phyloP scores from a whole-genome alignment of 2,797 vertebrate genomes.

The Hyperoplus lanceolatus region DNA sequence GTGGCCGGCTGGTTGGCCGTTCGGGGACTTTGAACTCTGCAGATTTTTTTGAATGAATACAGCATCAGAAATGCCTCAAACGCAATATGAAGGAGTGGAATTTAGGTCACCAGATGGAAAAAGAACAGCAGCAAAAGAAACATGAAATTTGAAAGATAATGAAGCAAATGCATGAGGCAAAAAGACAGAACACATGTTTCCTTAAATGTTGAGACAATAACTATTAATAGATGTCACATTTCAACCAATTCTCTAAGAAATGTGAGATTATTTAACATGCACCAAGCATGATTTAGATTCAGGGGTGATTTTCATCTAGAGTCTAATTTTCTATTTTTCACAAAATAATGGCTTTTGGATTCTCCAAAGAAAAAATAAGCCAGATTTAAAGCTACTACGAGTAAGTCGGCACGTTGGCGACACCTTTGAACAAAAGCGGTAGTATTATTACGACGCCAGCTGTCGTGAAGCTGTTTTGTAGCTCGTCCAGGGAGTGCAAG shows the following conservation, averaged over 20 bases:
- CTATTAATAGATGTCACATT: constrained; percentile 7
- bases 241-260: constrained; percentile 24
- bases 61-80: constrained; percentile 52
- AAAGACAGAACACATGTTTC: constrained; percentile 17
- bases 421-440: too few relatives aligned
- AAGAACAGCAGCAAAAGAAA: constrained; percentile 24
- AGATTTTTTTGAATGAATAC: constrained; percentile 34
- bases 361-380: constrained; percentile 37
- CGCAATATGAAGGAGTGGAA: constrained; percentile 30
- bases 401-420: too few relatives aligned
- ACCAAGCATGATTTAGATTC: constrained; percentile 21
- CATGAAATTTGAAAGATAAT: constrained; percentile 29
- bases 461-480: too few relatives aligned
- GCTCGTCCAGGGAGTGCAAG: too few relatives aligned
- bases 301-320: constrained; percentile 4
- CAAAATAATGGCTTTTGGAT: constrained; percentile 30
- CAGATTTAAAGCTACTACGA: constrained; percentile 46
- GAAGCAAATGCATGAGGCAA: not conserved
- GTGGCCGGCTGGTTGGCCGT: constrained; percentile 42
- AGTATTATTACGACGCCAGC: too few relatives aligned
- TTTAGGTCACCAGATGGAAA: constrained; percentile 51
- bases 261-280: constrained; percentile 29
- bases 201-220: constrained; percentile 12
- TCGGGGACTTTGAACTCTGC: constrained; percentile 51
- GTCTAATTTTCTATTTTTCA: constrained; percentile 11